Conservation (phyloP, 1,140 invertebrate species). For the Pogonognathellus flavescens region DNA sequence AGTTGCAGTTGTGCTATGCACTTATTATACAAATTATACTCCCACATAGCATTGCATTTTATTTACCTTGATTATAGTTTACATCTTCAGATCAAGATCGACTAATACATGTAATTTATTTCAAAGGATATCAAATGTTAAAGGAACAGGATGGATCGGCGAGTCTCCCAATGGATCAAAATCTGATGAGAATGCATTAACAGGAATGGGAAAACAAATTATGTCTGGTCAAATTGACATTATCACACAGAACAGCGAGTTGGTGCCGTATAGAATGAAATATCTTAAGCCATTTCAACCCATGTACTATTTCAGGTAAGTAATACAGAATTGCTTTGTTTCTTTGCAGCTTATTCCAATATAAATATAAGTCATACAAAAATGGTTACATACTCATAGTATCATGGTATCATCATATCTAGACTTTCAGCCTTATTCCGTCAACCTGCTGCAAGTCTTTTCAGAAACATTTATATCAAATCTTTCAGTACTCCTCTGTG, state of each 20-base stretch:
- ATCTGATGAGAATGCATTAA: not conserved
- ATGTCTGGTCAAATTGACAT: not conserved
- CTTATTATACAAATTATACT: no score
- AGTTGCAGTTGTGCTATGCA: no score
- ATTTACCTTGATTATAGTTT: no score
- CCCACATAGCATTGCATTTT: no score
- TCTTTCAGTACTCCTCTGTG: not conserved
- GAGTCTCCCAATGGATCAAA: not conserved
- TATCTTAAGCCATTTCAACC: not conserved
- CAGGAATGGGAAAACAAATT: not conserved
- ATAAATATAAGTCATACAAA: no score
- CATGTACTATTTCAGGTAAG: not conserved
- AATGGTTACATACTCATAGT: no score
- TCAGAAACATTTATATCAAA: not conserved
- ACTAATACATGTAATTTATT: not conserved
- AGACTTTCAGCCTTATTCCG: not conserved
- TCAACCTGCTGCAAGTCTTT: not conserved
- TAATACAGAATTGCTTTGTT: no score
- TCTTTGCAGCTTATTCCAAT: no score
- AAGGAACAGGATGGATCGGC: not conserved
- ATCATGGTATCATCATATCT: no score
- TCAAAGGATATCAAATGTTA: not conserved
- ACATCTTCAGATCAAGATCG: no score
- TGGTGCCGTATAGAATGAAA: not conserved
- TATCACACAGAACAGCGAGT: not conserved